Conservation (phyloP, 2,797 vertebrate genomes). For the Coracias cyanogaster region DNA sequence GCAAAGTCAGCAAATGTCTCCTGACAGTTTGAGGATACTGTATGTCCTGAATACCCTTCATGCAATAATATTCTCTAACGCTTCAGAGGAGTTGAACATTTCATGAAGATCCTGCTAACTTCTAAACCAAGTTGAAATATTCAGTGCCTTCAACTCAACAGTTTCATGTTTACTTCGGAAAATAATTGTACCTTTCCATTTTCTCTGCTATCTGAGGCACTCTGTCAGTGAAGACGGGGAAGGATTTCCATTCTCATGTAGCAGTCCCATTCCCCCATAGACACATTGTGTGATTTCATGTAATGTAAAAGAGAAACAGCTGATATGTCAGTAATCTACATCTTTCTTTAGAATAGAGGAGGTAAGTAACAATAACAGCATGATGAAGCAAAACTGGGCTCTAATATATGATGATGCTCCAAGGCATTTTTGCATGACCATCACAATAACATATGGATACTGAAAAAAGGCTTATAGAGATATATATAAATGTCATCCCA, state of each 20-base stretch:
- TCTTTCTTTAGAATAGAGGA: neutral
- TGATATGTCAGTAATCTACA: neutral
- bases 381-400: neutral
- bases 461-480: neutral
- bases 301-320: neutral
- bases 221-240: neutral
- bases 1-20: slow-evolving; percentile 44
- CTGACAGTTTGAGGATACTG: slow-evolving; percentile 36
- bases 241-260: neutral
- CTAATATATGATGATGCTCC: neutral
- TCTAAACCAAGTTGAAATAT: neutral
- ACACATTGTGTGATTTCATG: neutral
- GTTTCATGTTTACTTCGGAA: neutral
- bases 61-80: neutral
- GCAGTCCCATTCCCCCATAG: neutral
- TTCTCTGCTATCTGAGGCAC: neutral
- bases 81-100: neutral
- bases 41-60: slow-evolving; percentile 31
- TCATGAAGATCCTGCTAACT: neutral
- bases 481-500: neutral
- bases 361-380: neutral
- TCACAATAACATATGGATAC: neutral
- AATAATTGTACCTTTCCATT: neutral
- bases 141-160: neutral
- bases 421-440: neutral